Conservation (phyloP, 92 coral and sea anemone genomes). For the Chrysogorgia sp. region DNA sequence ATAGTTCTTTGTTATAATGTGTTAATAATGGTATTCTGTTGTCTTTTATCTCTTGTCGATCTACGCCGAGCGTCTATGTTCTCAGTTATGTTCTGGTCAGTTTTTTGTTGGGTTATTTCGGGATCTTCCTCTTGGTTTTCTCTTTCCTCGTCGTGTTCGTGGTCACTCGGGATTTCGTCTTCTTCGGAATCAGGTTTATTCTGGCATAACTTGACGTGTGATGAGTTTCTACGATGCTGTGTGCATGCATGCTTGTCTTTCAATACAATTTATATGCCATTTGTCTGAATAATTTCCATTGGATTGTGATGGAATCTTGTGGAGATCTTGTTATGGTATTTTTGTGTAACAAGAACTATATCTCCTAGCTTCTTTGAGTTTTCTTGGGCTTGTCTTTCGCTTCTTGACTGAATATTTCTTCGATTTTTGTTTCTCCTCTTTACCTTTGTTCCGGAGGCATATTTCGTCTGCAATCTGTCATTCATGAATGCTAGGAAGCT, state of each 20-base stretch:
- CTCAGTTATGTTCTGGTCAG: not conserved
- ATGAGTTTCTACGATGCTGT: slow-evolving; percentile 28
- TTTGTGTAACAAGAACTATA: slow-evolving; percentile 22
- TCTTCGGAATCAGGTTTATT: not conserved
- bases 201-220: slow-evolving; percentile 30
- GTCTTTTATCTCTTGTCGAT: not conserved
- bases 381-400: slow-evolving; percentile 17
- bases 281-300: slow-evolving; percentile 8
- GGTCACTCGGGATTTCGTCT: slow-evolving; percentile 1
- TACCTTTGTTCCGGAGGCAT: not conserved
- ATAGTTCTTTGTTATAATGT: too few relatives aligned
- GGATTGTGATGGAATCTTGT: slow-evolving; percentile 29
- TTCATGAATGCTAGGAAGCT: slow-evolving; percentile 14
- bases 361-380: slow-evolving; percentile 17
- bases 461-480: slow-evolving; percentile 1
- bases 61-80: not conserved
- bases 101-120: not conserved
- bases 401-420: slow-evolving; percentile 34
- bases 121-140: slow-evolving; percentile 8
- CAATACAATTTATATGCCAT: slow-evolving; percentile 15
- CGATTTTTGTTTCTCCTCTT: slow-evolving; percentile 10
- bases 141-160: not conserved
- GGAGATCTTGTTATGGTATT: slow-evolving; percentile 27
- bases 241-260: slow-evolving; percentile 22
- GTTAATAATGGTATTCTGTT: not conserved